phyloP scores from a whole-genome alignment of 2,888 invertebrate genomes.

The Chrysolina americana region DNA sequence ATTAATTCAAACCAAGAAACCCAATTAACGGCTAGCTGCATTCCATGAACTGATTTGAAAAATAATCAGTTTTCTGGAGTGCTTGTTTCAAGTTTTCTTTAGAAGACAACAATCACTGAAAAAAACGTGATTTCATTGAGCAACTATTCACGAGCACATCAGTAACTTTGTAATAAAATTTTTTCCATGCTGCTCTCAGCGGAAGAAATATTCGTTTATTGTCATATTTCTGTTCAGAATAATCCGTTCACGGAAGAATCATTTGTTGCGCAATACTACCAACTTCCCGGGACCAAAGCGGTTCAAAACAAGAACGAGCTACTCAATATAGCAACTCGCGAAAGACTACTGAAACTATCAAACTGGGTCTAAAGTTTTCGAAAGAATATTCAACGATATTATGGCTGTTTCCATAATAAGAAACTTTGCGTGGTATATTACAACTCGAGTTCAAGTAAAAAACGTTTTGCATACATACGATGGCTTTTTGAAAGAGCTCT shows the following conservation, averaged over 20 bases:
- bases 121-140: too few species aligned
- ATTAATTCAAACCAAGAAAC: too few species aligned
- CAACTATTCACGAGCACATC: too few species aligned
- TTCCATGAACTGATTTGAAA: too few species aligned
- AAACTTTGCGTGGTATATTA: too few species aligned
- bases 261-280: neutral
- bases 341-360: neutral
- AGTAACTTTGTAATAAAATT: too few species aligned
- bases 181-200: neutral
- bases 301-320: neutral
- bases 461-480: neutral
- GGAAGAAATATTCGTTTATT: neutral
- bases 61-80: too few species aligned
- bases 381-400: neutral
- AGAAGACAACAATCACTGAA: too few species aligned
- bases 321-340: neutral
- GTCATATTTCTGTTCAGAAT: neutral
- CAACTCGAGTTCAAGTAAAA: neutral
- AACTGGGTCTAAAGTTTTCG: neutral
- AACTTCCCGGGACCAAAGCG: neutral
- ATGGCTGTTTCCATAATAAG: neutral
- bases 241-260: neutral
- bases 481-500: too few species aligned
- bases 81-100: too few species aligned
- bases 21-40: too few species aligned